These are phyloP conservation scores for Petrocephalus microphthalmus DNA, from an alignment of 2,113 vertebrate species.

Conservation along the genomic window DNA sequence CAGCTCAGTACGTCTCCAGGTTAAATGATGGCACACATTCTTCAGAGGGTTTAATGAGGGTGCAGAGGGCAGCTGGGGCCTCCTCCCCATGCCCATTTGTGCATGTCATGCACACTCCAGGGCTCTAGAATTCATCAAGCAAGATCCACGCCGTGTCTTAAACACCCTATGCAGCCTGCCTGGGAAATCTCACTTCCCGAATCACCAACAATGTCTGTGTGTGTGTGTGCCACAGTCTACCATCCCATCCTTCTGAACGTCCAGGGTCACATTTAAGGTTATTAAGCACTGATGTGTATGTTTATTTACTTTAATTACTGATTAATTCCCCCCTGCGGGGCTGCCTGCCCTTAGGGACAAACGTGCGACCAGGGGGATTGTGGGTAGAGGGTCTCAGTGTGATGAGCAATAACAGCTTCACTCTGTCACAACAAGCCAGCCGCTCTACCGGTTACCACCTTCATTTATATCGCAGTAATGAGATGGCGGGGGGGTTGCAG, in stretches of 20 bases:
- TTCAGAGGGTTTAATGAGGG: background rate
- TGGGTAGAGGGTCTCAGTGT: background rate
- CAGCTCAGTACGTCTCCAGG: background rate
- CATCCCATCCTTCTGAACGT: background rate
- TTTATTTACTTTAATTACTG: slow-evolving; percentile 8
- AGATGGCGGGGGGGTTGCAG: background rate
- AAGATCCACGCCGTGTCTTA: background rate
- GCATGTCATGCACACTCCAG: background rate
- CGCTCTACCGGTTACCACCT: background rate
- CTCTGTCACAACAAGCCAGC: background rate
- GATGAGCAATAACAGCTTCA: background rate
- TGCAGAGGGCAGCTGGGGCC: background rate
- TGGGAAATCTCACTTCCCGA: background rate
- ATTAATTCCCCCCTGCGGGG: background rate
- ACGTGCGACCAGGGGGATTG: background rate
- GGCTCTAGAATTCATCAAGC: background rate
- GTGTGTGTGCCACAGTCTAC: background rate
- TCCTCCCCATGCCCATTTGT: background rate
- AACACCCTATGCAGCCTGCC: background rate
- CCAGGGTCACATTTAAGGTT: background rate
- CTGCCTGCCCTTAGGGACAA: background rate
- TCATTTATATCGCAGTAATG: background rate
- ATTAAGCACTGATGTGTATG: background rate
- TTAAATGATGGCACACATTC: background rate
- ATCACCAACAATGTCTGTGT: background rate